Percentiles rank a stretch among this genome's conserved stretches.
Conservation (phyloP, 2,797 vertebrate species). For the Aphelocoma californica region DNA sequence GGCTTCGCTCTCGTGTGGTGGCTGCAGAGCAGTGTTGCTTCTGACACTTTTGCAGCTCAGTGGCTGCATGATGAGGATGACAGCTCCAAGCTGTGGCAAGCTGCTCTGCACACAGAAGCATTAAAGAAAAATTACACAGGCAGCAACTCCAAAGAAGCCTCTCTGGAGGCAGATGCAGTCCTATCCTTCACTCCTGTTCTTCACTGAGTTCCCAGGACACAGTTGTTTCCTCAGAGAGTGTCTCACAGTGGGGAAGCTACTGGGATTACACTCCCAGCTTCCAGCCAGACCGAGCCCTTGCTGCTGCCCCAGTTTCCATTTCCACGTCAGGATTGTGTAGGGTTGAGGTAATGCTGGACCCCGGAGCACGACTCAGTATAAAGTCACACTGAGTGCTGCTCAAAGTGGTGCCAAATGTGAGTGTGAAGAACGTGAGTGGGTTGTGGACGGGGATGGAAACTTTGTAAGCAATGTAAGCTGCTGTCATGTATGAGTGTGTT, state of each 20-base stretch:
- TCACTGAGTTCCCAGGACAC: neutral
- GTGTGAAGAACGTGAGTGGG: neutral
- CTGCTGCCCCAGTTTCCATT: neutral
- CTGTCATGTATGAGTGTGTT: neutral
- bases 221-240: neutral
- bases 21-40: rapidly evolving
- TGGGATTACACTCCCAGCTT: neutral
- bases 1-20: rapidly evolving
- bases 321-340: rapidly evolving
- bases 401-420: neutral
- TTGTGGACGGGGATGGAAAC: neutral
- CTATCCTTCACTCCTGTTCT: neutral
- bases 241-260: neutral
- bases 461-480: neutral
- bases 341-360: neutral
- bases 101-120: neutral
- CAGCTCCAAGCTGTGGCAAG: neutral
- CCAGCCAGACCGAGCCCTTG: neutral
- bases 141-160: neutral
- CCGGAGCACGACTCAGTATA: neutral
- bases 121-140: neutral
- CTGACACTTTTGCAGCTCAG: neutral
- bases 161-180: rapidly evolving
- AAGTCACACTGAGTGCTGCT: neutral
- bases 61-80: neutral